Conservation (phyloP, 2,113 vertebrate species). For the Telmatochromis brachygnathus region DNA sequence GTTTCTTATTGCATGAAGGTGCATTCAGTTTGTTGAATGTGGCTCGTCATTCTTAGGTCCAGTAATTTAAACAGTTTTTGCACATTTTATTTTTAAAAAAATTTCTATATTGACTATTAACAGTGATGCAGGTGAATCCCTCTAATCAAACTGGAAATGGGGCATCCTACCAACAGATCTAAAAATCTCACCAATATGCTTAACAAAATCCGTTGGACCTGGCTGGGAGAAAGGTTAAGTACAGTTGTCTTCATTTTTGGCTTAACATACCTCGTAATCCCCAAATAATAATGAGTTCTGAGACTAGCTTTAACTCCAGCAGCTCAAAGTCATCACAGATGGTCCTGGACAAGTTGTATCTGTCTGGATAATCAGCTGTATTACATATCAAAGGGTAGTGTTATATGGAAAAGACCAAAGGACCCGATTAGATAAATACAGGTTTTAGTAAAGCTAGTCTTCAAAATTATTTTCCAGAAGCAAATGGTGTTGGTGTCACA, state of each 20-base stretch:
- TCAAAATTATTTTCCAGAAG: background rate
- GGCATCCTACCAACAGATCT: background rate
- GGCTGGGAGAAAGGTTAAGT: background rate
- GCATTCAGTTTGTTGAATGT: background rate
- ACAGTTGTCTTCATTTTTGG: background rate
- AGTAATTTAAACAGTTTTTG: background rate
- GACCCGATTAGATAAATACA: background rate
- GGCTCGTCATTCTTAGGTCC: background rate
- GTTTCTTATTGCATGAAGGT: background rate
- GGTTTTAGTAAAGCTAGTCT: background rate
- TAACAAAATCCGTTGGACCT: background rate
- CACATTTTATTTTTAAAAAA: background rate
- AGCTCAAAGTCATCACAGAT: background rate
- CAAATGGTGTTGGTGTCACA: background rate
- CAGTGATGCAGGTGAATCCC: background rate
- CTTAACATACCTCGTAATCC: background rate
- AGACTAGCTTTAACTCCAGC: background rate
- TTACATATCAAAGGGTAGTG: constrained; percentile 20
- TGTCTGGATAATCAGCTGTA: constrained; percentile 6
- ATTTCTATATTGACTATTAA: background rate
- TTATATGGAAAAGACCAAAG: background rate
- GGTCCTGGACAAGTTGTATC: background rate
- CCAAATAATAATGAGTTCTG: background rate
- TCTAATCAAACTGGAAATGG: background rate
- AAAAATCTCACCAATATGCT: background rate